Percentiles rank a stretch among this genome's conserved stretches.
These are phyloP conservation scores for Diaphora mendica DNA, from an alignment of 2,888 invertebrate genomes.

Conservation along the genomic window DNA sequence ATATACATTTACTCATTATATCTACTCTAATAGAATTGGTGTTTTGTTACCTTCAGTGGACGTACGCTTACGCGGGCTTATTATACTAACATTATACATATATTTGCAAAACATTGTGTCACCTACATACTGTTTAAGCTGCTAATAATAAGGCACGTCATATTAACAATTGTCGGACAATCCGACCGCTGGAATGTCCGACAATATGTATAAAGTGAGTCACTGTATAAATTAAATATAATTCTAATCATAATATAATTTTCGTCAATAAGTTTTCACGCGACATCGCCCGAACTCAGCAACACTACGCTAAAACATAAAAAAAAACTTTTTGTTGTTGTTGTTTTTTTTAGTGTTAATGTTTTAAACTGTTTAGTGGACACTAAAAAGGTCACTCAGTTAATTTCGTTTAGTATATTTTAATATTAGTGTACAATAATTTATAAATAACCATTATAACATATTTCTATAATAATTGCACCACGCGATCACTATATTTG, in stretches of 20 bases:
- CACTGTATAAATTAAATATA: slow-evolving; percentile 19
- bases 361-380: slow-evolving; percentile 32
- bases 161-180: slow-evolving; percentile 28
- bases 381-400: slow-evolving; percentile 31
- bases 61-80: slow-evolving; percentile 79
- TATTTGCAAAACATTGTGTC: slow-evolving; percentile 18
- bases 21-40: slow-evolving; percentile 77
- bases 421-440: slow-evolving; percentile 39
- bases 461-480: slow-evolving; percentile 61
- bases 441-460: slow-evolving; percentile 47
- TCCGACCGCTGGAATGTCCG: slow-evolving; percentile 21
- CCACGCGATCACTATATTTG: slow-evolving; percentile 55
- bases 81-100: slow-evolving; percentile 41
- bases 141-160: slow-evolving; percentile 54
- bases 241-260: slow-evolving; percentile 18
- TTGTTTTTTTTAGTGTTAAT: slow-evolving; percentile 35
- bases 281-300: slow-evolving; percentile 47
- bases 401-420: slow-evolving; percentile 23
- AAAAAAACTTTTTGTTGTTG: slow-evolving; percentile 34
- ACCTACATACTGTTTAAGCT: slow-evolving; percentile 29
- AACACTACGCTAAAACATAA: slow-evolving; percentile 45
- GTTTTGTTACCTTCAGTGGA: slow-evolving; percentile 84
- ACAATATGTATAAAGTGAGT: slow-evolving; percentile 20
- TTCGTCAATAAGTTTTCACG: slow-evolving; percentile 40
- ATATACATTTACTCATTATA: slow-evolving; percentile 9